These are phyloP conservation scores for Geococcyx californianus DNA, from an alignment of 2,113 vertebrate species.

Conservation along the genomic window DNA sequence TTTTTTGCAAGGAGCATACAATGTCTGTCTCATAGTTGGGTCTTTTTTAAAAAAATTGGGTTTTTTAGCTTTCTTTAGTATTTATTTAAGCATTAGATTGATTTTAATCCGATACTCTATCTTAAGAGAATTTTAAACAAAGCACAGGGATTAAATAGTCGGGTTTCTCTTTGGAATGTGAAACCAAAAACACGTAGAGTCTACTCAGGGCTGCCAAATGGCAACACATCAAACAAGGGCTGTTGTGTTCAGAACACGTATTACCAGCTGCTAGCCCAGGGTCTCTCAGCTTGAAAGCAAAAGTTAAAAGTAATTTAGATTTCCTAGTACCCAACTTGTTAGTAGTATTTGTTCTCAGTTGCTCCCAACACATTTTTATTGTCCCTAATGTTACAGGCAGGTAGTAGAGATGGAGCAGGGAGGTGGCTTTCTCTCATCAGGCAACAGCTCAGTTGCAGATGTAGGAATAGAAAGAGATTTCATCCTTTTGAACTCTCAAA, in stretches of 20 bases:
- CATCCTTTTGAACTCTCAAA: neutral
- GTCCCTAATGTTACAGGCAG: neutral
- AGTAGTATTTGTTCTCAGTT: accelerated
- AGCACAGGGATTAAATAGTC: neutral
- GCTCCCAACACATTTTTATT: neutral
- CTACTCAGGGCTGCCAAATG: conserved; percentile 23
- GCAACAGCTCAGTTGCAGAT: neutral
- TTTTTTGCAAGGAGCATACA: neutral
- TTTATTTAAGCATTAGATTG: conserved; percentile 23
- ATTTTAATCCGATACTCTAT: conserved; percentile 5
- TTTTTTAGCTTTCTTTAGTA: neutral
- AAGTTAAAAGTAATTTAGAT: neutral
- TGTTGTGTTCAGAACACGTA: neutral
- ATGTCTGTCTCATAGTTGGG: neutral
- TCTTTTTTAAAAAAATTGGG: neutral
- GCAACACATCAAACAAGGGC: neutral
- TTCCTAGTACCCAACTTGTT: neutral
- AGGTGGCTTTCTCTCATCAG: neutral
- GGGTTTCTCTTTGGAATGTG: conserved; percentile 16
- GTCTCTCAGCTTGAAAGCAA: neutral
- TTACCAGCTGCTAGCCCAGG: neutral
- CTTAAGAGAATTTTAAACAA: conserved; percentile 39
- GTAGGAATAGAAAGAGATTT: neutral
- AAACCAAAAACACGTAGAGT: conserved; percentile 6
- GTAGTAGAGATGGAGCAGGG: neutral